phyloP scores from a whole-genome alignment of 1,140 invertebrate genomes.

The Aphaenogaster rudis region DNA sequence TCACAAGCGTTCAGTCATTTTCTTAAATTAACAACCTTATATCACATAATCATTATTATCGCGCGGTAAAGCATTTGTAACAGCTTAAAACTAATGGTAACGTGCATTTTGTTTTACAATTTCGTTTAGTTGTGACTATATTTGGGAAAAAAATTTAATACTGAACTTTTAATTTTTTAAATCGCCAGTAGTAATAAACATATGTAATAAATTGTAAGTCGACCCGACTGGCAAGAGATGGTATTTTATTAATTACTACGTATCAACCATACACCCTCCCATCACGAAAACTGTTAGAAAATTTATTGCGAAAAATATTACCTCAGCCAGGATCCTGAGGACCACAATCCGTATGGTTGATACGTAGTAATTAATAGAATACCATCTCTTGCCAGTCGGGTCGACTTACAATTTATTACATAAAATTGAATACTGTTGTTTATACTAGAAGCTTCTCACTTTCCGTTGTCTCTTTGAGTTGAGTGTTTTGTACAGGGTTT shows the following conservation, averaged over 20 bases:
- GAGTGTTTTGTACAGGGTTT: constrained; percentile 91
- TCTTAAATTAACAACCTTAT: background rate
- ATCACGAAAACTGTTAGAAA: no score
- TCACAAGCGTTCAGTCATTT: constrained; percentile 6
- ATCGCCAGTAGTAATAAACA: no score
- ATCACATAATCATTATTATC: background rate
- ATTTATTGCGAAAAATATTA: no score
- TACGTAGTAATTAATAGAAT: no score
- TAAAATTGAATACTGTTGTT: constrained; percentile 19
- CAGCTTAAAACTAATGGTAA: constrained; percentile 14
- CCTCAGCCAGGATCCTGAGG: no score
- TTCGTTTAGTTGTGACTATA: background rate
- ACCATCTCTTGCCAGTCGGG: no score
- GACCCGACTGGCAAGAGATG: no score
- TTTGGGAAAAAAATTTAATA: background rate
- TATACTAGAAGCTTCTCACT: constrained; percentile 31
- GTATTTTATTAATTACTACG: no score
- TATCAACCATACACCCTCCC: no score
- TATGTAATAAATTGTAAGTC: no score
- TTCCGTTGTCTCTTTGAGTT: constrained; percentile 62
- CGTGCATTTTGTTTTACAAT: background rate
- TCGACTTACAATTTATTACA: no score
- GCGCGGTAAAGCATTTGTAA: constrained; percentile 20
- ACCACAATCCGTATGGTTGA: no score
- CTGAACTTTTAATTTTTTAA: background rate